Conservation (phyloP, 2,113 vertebrate species). For the Myrmecobius fasciatus region DNA sequence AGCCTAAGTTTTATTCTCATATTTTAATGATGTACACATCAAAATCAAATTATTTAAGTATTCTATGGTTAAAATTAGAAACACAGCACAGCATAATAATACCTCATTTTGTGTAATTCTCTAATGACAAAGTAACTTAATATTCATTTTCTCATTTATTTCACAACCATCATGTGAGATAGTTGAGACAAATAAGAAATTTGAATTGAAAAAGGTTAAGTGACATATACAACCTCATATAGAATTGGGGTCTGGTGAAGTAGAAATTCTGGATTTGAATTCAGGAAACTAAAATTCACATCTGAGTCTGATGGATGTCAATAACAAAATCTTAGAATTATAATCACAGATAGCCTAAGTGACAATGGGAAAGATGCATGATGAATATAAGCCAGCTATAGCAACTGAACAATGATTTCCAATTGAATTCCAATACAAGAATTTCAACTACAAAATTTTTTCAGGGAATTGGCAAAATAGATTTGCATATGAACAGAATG, state of each 20-base stretch:
- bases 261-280: background rate
- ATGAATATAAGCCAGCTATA: background rate
- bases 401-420: background rate
- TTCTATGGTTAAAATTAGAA: background rate
- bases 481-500: background rate
- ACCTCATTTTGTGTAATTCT: background rate
- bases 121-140: background rate
- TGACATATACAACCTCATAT: background rate
- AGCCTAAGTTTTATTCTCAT: background rate
- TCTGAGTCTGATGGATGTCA: background rate
- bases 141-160: background rate
- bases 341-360: background rate
- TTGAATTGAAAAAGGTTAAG: background rate
- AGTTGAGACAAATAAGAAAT: background rate
- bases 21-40: background rate
- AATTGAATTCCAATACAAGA: background rate
- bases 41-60: background rate
- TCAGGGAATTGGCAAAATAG: background rate
- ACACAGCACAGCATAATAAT: background rate
- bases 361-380: background rate
- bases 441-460: background rate
- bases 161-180: background rate
- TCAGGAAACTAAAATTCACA: background rate
- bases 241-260: background rate
- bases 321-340: background rate